Evolutionary conservation across 2,888 invertebrate species (phyloP).

Genomic region (Tetramorium bicarinatum): DNA sequence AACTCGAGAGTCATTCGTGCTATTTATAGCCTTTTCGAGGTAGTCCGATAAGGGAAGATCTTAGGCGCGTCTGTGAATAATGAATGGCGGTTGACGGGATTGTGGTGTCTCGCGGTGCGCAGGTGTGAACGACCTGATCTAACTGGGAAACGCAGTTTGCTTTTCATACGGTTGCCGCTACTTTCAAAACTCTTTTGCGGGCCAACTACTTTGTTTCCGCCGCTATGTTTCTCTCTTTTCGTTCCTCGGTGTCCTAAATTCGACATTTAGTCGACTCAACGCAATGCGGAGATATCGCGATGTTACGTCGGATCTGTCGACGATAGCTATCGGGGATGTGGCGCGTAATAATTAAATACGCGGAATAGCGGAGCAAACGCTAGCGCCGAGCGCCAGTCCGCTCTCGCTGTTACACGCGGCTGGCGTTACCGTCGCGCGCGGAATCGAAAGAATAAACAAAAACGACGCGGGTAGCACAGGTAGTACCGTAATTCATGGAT

Average conservation of each 20-base stretch:
- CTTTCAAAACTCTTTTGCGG: neutral
- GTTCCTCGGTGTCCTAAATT: neutral
- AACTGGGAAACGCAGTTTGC: slow-evolving; percentile 6
- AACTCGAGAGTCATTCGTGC: slow-evolving; percentile 45
- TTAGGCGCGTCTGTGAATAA: slow-evolving; percentile 11
- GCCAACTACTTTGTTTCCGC: slow-evolving; percentile 28
- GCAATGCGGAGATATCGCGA: neutral
- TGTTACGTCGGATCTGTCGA: neutral
- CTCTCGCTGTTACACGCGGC: neutral
- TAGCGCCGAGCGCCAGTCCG: neutral
- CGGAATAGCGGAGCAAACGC: no score
- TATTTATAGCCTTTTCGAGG: slow-evolving; percentile 49
- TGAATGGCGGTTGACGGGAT: slow-evolving; percentile 12
- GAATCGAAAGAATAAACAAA: slow-evolving; percentile 43
- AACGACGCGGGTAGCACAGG: slow-evolving; percentile 57
- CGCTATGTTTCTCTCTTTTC: neutral
- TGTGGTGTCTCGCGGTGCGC: slow-evolving; percentile 4
- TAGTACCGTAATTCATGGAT: slow-evolving; percentile 74
- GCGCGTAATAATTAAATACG: slow-evolving; percentile 53
- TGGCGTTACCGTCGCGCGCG: neutral
- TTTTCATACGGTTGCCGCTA: neutral
- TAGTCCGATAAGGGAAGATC: slow-evolving; percentile 47
- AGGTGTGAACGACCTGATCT: slow-evolving; percentile 50
- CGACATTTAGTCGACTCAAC: neutral
- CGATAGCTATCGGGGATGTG: slow-evolving; percentile 1